A percentile compares a stretch with the other conserved stretches of the same genome.
Evolutionary conservation across 2,113 vertebrate species (phyloP).

Genomic region (Machaerirhynchus nigripectus): DNA sequence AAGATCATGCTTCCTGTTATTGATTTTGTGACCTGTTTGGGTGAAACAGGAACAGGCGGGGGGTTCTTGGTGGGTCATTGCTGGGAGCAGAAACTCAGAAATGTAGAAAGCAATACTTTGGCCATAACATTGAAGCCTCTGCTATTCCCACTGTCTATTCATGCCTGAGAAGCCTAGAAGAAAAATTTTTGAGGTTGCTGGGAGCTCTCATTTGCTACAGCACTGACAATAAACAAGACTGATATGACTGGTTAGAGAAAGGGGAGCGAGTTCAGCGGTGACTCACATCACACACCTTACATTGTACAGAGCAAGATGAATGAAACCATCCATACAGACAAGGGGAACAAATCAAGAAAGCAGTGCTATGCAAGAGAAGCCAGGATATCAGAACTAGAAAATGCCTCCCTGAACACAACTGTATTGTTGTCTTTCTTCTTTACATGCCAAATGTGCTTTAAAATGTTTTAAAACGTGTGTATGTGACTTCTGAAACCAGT

Average conservation of each 20-base stretch:
- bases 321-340: not conserved
- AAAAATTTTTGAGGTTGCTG: not conserved
- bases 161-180: not conserved
- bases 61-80: not conserved
- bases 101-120: not conserved
- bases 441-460: not conserved
- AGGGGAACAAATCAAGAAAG: not conserved
- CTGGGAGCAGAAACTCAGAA: not conserved
- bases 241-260: not conserved
- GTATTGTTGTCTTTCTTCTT: not conserved
- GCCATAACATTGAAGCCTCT: not conserved
- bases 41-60: not conserved
- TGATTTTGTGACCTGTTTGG: not conserved
- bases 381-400: not conserved
- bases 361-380: not conserved
- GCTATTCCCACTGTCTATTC: not conserved
- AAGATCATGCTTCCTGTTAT: not conserved
- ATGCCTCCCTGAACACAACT: not conserved
- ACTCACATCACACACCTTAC: not conserved
- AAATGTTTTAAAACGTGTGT: not conserved
- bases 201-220: not conserved
- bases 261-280: not conserved
- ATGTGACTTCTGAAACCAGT: not conserved
- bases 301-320: not conserved
- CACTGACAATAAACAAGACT: slow-evolving; percentile 1